A percentile compares a stretch with the other conserved stretches of the same genome.
Evolutionary conservation across 2,797 vertebrate genomes (phyloP).

Genomic region (Australoheros facetus): DNA sequence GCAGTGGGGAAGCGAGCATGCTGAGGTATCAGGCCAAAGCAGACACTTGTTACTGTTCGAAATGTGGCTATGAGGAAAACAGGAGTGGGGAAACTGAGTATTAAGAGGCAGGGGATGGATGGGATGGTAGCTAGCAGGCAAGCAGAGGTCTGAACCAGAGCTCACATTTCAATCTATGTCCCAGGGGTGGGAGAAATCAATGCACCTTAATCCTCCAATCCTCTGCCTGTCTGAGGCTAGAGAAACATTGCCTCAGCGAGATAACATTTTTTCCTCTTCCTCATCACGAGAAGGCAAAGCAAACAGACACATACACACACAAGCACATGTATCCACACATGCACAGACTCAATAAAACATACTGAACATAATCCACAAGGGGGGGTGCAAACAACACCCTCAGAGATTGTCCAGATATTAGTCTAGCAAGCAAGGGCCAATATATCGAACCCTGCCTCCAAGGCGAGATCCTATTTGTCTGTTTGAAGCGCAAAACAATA

Average conservation of each 20-base stretch:
- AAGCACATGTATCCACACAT: not conserved
- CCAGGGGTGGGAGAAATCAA: constrained; percentile 69
- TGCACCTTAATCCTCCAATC: constrained; percentile 72
- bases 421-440: constrained; percentile 23
- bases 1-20: constrained; percentile 29
- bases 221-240: constrained; percentile 58
- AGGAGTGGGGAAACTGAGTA: constrained; percentile 38
- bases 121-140: constrained; percentile 29
- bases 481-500: constrained; percentile 30
- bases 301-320: constrained; percentile 24
- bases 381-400: constrained; percentile 34
- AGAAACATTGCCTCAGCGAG: constrained; percentile 66
- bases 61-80: constrained; percentile 37
- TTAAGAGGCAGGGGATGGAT: constrained; percentile 57
- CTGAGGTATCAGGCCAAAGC: constrained; percentile 57
- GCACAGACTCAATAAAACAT: constrained; percentile 16
- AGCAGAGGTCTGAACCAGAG: constrained; percentile 54
- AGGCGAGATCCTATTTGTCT: constrained; percentile 26
- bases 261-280: constrained; percentile 61
- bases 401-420: constrained; percentile 30
- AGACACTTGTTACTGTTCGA: constrained; percentile 47
- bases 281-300: constrained; percentile 42
- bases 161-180: constrained; percentile 74
- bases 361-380: constrained; percentile 47
- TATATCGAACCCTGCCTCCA: constrained; percentile 7